Conservation (phyloP, 92 coral and sea anemone species). For the Umimayanthus chanpuru region DNA sequence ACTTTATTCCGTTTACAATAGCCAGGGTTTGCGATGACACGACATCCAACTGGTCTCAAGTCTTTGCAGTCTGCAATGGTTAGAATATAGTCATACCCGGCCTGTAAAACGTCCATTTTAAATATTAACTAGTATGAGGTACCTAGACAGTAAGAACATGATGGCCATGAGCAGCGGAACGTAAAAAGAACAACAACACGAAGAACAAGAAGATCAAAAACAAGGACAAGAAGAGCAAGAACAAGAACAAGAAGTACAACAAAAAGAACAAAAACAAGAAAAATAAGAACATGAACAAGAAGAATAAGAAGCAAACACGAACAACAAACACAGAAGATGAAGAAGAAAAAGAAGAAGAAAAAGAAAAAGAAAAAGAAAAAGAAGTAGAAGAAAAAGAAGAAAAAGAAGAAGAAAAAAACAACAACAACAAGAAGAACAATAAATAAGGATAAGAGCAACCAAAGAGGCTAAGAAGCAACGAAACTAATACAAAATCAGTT, state of each 20-base stretch:
- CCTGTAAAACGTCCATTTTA: neutral
- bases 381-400: neutral
- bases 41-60: slow-evolving; percentile 41
- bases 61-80: slow-evolving; percentile 35
- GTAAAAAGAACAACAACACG: neutral
- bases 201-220: neutral
- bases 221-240: neutral
- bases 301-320: neutral
- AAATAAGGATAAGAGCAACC: neutral
- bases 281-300: neutral
- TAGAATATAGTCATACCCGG: neutral
- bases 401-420: neutral
- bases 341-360: neutral
- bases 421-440: neutral
- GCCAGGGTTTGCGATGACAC: slow-evolving; percentile 20
- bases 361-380: neutral
- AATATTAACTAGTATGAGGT: neutral
- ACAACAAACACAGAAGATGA: neutral
- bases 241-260: neutral
- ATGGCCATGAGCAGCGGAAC: too few species aligned
- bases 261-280: neutral
- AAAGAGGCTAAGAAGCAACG: neutral
- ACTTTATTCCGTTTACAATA: slow-evolving; percentile 36
- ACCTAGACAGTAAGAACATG: too few species aligned
- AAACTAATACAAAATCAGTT: too few species aligned